These are phyloP conservation scores for Theocolax elegans DNA, from an alignment of 1,140 invertebrate species.

Conservation along the genomic window DNA sequence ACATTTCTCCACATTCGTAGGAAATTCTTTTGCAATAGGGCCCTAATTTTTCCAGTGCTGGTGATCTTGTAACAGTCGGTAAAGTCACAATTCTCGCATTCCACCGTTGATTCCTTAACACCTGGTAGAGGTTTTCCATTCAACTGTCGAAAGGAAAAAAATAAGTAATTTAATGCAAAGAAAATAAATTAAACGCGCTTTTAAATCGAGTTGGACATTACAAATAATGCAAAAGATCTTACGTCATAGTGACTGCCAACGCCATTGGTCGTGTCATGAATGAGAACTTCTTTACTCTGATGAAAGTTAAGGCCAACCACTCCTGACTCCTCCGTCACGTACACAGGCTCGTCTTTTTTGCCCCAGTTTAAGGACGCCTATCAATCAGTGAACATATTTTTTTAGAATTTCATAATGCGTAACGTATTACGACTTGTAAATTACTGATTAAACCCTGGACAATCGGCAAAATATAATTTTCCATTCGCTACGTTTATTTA, in stretches of 20 bases:
- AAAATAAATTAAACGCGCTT: too few relatives aligned
- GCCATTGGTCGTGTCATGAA: slow-evolving; percentile 80
- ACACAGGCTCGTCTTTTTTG: slow-evolving; percentile 84
- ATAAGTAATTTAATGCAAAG: not conserved
- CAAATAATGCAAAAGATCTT: slow-evolving; percentile 46
- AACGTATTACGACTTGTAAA: too few relatives aligned
- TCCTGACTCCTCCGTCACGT: slow-evolving; percentile 84
- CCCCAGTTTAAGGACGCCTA: slow-evolving; percentile 81
- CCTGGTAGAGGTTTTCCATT: slow-evolving; percentile 70
- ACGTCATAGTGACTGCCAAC: slow-evolving; percentile 66
- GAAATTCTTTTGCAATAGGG: slow-evolving; percentile 92
- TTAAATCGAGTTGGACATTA: too few relatives aligned
- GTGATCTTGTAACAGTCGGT: slow-evolving; percentile 72
- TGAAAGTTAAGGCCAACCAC: slow-evolving; percentile 89
- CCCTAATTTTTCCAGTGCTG: slow-evolving; percentile 77
- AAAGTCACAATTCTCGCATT: slow-evolving; percentile 71
- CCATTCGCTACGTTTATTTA: too few relatives aligned
- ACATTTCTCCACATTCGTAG: slow-evolving; percentile 93
- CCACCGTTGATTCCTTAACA: slow-evolving; percentile 64
- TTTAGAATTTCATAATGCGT: too few relatives aligned
- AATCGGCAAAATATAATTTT: too few relatives aligned
- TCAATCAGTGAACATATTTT: not conserved
- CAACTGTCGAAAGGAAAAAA: slow-evolving; percentile 57
- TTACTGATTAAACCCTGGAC: too few relatives aligned
- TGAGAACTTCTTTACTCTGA: slow-evolving; percentile 88